A percentile compares a stretch with the other conserved stretches of the same genome.
Evolutionary conservation across 2,113 vertebrate species (phyloP).

Genomic region (Jacana jacana): DNA sequence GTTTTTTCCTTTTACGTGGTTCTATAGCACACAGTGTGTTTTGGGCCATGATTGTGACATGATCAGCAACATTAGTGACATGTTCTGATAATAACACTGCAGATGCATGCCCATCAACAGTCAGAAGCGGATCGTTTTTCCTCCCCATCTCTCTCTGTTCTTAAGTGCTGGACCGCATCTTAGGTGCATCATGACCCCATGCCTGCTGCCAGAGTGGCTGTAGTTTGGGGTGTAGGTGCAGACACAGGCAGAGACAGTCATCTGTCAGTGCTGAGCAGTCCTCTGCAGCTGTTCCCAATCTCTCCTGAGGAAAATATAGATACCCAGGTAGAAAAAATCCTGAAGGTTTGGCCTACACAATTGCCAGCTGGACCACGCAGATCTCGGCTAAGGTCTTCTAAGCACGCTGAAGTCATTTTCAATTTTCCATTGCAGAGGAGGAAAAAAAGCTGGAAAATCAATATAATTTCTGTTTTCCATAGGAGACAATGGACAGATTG

Average conservation of each 20-base stretch:
- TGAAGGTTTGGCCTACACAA: background rate
- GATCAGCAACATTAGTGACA: background rate
- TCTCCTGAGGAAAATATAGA: background rate
- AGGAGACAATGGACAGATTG: slow-evolving; percentile 7
- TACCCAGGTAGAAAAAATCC: background rate
- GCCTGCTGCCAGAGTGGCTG: background rate
- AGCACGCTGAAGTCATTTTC: slow-evolving; percentile 35
- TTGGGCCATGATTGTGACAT: background rate
- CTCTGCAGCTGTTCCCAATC: background rate
- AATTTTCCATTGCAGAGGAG: slow-evolving; percentile 13
- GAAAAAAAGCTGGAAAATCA: slow-evolving; percentile 18
- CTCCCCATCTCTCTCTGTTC: background rate
- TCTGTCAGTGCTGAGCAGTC: background rate
- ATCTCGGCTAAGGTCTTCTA: background rate
- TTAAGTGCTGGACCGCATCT: background rate
- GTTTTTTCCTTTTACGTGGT: background rate
- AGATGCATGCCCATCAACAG: background rate
- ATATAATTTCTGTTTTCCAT: slow-evolving; percentile 19
- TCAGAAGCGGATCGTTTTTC: accelerated
- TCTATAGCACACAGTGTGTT: background rate
- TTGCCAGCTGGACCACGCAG: background rate
- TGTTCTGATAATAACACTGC: background rate
- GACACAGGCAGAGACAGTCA: background rate
- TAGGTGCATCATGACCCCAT: background rate
- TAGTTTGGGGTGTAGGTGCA: background rate